Evolutionary conservation across 2,797 vertebrate species (phyloP), one percentile per base, ranked within the genome.

Genomic region (Prunella strophiata): DNA sequence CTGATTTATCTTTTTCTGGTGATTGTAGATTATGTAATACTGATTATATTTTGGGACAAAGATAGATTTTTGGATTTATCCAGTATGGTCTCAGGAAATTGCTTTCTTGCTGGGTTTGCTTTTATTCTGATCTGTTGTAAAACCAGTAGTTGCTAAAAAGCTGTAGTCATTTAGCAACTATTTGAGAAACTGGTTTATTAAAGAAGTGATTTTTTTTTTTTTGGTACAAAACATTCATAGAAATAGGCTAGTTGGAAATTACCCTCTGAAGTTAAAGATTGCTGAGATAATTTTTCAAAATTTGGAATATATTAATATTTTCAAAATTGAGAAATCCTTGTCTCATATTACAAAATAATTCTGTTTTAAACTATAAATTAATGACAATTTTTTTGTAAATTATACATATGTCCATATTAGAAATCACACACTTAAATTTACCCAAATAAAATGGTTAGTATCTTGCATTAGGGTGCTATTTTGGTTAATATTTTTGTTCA

Each of bases 11-110:
- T 61, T 79, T 57, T 79, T 81, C 67, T 89, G 30, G 11, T 92
- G 75, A 63, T 43, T 66, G 36, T n/a, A 73, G 51, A 66, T 93
- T 80, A 88, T 83, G 29, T 89, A 94, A 91, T 3, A 14, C 43
- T 65, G 40, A 66, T 78, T 80, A 18, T 92, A 91, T 88, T 92
- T 81, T 67, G 85, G 55, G 73, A 50, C 32, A 59, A 66, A 84
- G 34, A 23, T 85, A 32, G 36, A 45, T 96, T 88, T 96, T 66
- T 92, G 70, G 21, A 23, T 85, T 93, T 96, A 94, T 71, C 74
- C 71, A 79, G 26, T 45, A 79, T 27, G 30, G 27, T 84, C 51
- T 93, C 32, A 85, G 57, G 50, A 83, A 91, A 65, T 29, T 75
- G 29, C 40, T 47, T 36, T 66, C 34, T 72, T 92, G 11, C 26